Conservation (phyloP, 53 echinoderm and acorn worm genomes). For the Holothuria leucospilota region DNA sequence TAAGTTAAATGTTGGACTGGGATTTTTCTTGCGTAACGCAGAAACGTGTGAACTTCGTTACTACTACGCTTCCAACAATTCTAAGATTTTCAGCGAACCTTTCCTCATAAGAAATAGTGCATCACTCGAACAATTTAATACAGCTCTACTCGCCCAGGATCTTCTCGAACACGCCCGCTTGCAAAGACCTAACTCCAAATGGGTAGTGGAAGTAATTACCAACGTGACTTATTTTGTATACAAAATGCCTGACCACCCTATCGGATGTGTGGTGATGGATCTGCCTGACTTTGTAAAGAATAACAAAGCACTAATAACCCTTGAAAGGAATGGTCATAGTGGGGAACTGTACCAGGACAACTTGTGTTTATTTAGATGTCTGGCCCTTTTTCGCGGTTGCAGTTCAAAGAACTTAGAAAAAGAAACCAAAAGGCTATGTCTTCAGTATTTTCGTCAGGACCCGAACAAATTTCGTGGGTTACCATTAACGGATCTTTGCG, state of each 20-base stretch:
- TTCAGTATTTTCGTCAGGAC: too few species aligned
- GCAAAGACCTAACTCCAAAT: too few species aligned
- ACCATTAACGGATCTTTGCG: slow-evolving; percentile 8
- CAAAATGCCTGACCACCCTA: too few species aligned
- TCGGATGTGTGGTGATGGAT: slow-evolving; percentile 22
- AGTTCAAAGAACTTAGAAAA: not conserved
- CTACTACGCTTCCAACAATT: slow-evolving; percentile 54
- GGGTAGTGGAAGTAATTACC: too few species aligned
- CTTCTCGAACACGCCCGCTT: slow-evolving; percentile 2
- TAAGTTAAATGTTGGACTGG: slow-evolving; percentile 56
- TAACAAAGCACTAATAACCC: slow-evolving; percentile 3
- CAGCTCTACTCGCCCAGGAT: not conserved
- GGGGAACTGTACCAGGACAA: slow-evolving; percentile 20
- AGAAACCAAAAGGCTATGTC: too few species aligned
- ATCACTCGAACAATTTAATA: slow-evolving; percentile 14
- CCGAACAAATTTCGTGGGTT: slow-evolving; percentile 41
- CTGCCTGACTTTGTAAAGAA: slow-evolving; percentile 32
- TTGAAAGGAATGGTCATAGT: slow-evolving; percentile 7
- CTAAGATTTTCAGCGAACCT: slow-evolving; percentile 33
- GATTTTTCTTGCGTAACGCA: slow-evolving; percentile 56
- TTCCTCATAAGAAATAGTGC: not conserved
- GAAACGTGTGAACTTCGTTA: slow-evolving; percentile 56
- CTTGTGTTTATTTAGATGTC: slow-evolving; percentile 52
- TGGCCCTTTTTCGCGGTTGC: slow-evolving; percentile 31
- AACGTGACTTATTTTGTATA: slow-evolving; percentile 49